Evolutionary conservation across 2,113 vertebrate genomes (phyloP).

Genomic region (Pao palembangensis): DNA sequence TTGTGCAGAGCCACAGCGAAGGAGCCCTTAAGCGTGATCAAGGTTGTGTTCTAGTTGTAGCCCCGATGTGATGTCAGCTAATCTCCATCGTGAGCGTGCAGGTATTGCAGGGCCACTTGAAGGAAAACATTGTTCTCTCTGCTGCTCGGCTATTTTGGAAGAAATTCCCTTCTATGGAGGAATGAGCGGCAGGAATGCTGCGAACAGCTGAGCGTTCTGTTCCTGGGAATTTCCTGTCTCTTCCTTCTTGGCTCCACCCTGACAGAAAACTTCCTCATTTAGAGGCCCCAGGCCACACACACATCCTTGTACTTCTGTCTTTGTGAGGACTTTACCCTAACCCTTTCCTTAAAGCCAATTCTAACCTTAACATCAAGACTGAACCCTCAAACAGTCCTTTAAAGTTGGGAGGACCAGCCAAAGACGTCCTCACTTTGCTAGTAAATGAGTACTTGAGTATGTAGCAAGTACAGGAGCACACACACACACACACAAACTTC

Average conservation of each 20-base stretch:
- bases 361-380: too few relatives aligned
- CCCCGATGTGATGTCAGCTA: not conserved
- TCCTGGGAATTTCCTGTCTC: conserved; percentile 65
- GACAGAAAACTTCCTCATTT: conserved; percentile 47
- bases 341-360: too few relatives aligned
- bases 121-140: too few relatives aligned
- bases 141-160: conserved; percentile 29
- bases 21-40: too few relatives aligned
- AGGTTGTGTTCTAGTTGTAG: too few relatives aligned
- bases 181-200: conserved; percentile 40
- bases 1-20: too few relatives aligned
- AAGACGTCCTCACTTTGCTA: too few relatives aligned
- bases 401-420: too few relatives aligned
- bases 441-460: too few relatives aligned
- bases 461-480: not conserved
- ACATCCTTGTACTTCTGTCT: too few relatives aligned
- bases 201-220: conserved; percentile 45
- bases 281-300: conserved; percentile 6
- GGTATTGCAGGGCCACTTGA: conserved; percentile 10
- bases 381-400: too few relatives aligned
- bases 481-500: not conserved
- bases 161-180: conserved; percentile 34
- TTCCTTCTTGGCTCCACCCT: conserved; percentile 30
- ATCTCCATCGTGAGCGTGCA: not conserved
- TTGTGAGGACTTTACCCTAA: too few relatives aligned